These are phyloP conservation scores for Poecilia latipinna DNA, from an alignment of 2,113 vertebrate species.

Conservation along the genomic window DNA sequence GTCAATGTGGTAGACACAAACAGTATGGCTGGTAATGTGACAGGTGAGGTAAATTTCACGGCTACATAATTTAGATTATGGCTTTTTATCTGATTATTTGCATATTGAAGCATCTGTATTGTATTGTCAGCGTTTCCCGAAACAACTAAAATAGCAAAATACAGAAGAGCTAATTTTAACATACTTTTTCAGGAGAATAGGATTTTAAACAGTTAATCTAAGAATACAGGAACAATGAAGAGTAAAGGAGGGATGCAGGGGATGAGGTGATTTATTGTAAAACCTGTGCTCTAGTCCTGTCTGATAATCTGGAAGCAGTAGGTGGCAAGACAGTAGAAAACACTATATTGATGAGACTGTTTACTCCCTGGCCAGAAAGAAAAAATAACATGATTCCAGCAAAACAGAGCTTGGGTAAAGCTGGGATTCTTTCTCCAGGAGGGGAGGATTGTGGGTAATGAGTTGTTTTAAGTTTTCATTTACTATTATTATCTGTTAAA, in stretches of 20 bases:
- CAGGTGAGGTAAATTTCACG: background rate
- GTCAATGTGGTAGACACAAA: constrained; percentile 7
- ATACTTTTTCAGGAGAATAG: background rate
- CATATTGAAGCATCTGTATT: no score
- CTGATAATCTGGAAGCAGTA: constrained; percentile 59
- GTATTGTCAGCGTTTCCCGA: no score
- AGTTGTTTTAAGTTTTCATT: constrained; percentile 14
- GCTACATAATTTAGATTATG: background rate
- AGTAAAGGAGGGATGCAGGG: constrained; percentile 40
- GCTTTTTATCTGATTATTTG: background rate
- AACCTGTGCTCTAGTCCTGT: constrained; percentile 56
- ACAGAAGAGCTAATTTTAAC: background rate
- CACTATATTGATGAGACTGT: constrained; percentile 66
- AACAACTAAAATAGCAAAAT: background rate
- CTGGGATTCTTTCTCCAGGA: constrained; percentile 14
- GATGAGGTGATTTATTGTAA: constrained; percentile 51
- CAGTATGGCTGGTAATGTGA: background rate
- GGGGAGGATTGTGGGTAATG: constrained; percentile 1
- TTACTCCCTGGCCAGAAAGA: constrained; percentile 46
- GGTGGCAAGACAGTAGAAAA: constrained; percentile 65
- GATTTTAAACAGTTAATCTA: background rate
- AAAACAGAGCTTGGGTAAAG: constrained; percentile 31
- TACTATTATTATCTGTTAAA: constrained; percentile 15
- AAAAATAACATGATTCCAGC: constrained; percentile 30
- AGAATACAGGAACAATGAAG: constrained; percentile 23